Evolutionary conservation across 2,797 vertebrate species (phyloP), one percentile per base, ranked within the genome.

Genomic region (Knipowitschia caucasica): DNA sequence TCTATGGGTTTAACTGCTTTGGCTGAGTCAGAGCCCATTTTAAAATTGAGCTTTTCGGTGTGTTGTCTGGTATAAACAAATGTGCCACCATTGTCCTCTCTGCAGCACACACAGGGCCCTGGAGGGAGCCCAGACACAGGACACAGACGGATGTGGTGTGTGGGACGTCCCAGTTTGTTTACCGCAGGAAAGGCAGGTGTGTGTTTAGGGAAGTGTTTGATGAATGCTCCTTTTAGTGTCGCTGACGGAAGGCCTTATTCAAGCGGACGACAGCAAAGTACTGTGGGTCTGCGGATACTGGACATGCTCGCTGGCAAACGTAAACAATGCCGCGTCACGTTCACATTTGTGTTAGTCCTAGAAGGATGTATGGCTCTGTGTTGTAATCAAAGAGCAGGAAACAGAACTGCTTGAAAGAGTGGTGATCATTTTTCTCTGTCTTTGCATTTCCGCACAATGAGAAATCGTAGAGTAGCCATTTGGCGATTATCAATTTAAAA

Each of bases 191-290:
- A 86, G 88, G 86, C 85, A 86, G 83, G 86, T 88, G 87, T 85
- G 80, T 84, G 82, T 80, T n/a, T 66, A 81, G 61, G 66, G 56
- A 81, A 74, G 76, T 68, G 71, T 69, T 70, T 86, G 84, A 87
- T 88, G 80, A 88, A 90, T 86, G 83, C 80, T 81, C 83, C 82
- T 77, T 81, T 81, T 87, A 89, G 88, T 80, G 80, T 78, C 62
- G 35, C 64, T 88, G 85, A 90, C 84, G 86, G 88, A 87, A 84
- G 76, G 79, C 74, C 82, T 82, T 82, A 86, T 84, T 85, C 84
- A 79, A 72, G 78, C 80, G 64, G 78, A 64, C 75, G 81, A 86
- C 80, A 83, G 79, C 74, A 71, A 80, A 86, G 75, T 75, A 75
- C 69, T 72, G 57, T 14, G 53, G 50, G 75, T 81, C 44, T 46